Conservation (phyloP, 35 echinoderm and acorn worm species). For the Chiridota heheva region DNA sequence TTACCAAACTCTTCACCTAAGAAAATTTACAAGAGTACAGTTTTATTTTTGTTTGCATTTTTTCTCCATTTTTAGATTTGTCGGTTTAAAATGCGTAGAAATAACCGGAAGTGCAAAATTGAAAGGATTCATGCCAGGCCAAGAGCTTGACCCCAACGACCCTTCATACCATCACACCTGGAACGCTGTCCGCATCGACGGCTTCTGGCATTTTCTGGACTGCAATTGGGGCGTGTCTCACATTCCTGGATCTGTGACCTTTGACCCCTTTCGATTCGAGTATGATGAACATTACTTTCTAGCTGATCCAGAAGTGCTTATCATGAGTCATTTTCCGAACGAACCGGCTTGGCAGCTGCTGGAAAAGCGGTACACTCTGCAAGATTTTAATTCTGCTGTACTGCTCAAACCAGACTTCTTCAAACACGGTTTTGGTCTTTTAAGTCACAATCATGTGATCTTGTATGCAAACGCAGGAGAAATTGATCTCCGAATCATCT, state of each 20-base stretch:
- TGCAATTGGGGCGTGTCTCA: slow-evolving; percentile 99
- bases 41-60: background rate
- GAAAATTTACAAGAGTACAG: background rate
- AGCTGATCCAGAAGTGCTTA: slow-evolving; percentile 92
- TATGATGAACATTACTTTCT: slow-evolving; percentile 99
- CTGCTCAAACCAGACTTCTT: slow-evolving; percentile 90
- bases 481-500: slow-evolving; percentile 55
- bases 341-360: slow-evolving; percentile 88
- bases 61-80: slow-evolving; percentile 51
- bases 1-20: background rate
- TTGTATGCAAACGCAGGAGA: slow-evolving; percentile 54
- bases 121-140: slow-evolving; percentile 70
- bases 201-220: slow-evolving; percentile 98
- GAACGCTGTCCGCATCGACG: slow-evolving; percentile 96
- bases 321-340: slow-evolving; percentile 85
- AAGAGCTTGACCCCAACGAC: slow-evolving; percentile 58
- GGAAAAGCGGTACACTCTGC: slow-evolving; percentile 32
- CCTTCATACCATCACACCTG: slow-evolving; percentile 77
- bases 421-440: slow-evolving; percentile 70
- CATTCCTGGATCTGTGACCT: slow-evolving; percentile 77
- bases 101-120: slow-evolving; percentile 83
- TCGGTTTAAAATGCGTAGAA: slow-evolving; percentile 89
- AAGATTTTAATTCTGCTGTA: slow-evolving; percentile 69
- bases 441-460: slow-evolving; percentile 53
- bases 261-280: slow-evolving; percentile 91